These are phyloP conservation scores for Rhinella marina DNA, from an alignment of 2,797 vertebrate genomes.

Conservation along the genomic window DNA sequence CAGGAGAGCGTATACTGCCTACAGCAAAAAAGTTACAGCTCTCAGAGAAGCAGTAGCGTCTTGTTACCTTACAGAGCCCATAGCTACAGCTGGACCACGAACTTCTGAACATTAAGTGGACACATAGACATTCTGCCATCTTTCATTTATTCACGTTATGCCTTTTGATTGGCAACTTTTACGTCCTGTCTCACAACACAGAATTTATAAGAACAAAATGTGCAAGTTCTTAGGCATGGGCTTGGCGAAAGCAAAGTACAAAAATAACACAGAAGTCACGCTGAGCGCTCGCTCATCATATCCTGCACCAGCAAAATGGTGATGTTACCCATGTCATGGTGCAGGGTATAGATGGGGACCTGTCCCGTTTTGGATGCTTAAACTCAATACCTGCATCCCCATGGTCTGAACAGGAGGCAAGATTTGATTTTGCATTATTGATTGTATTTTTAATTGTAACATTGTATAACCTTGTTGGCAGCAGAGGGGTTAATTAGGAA, in stretches of 20 bases:
- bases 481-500: no score
- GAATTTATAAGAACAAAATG: not conserved
- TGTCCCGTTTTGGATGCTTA: no score
- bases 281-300: no score
- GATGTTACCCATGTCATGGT: no score
- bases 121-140: conserved; percentile 17
- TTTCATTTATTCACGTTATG: not conserved
- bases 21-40: conserved; percentile 17
- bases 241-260: not conserved
- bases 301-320: no score
- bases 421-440: no score
- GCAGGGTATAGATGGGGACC: no score
- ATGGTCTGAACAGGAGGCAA: no score
- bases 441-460: no score
- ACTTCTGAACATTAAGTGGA: conserved; percentile 23
- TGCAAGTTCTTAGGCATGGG: not conserved
- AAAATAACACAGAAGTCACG: not conserved
- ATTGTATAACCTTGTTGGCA: no score
- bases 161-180: not conserved
- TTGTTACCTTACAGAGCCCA: conserved; percentile 27
- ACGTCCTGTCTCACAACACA: not conserved
- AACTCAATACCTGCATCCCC: no score
- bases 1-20: conserved; percentile 38
- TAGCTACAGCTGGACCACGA: not conserved
- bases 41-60: not conserved